These are phyloP conservation scores for Punctoribates punctum DNA, from an alignment of 2,888 invertebrate genomes.

Conservation along the genomic window DNA sequence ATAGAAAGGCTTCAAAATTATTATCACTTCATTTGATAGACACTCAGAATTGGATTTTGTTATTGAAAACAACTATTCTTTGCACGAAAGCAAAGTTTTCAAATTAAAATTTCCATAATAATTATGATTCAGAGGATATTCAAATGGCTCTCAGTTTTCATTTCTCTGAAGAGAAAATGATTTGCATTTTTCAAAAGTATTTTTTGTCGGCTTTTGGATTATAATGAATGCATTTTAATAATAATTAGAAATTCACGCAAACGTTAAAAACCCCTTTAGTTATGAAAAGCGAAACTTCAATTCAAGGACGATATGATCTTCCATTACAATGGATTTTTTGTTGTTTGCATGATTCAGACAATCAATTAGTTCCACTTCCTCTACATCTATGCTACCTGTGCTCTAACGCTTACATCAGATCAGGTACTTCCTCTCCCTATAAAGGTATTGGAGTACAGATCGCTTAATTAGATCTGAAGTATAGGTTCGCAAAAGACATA, in stretches of 20 bases:
- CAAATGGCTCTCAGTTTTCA: too few relatives aligned
- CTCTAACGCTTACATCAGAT: too few relatives aligned
- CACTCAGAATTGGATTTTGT: too few relatives aligned
- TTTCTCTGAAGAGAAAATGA: not conserved
- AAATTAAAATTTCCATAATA: not conserved
- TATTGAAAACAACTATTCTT: too few relatives aligned
- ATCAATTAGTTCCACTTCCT: conserved; percentile 11
- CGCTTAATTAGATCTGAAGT: too few relatives aligned
- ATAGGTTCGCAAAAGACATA: too few relatives aligned
- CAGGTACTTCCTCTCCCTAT: too few relatives aligned
- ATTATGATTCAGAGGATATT: not conserved
- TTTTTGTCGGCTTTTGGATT: not conserved
- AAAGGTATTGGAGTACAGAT: too few relatives aligned
- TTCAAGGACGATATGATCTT: not conserved
- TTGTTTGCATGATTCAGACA: not conserved
- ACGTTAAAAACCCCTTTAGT: not conserved
- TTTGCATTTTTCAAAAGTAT: not conserved
- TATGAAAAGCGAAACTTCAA: not conserved
- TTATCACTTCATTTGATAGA: too few relatives aligned
- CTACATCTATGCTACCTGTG: too few relatives aligned
- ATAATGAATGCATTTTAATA: not conserved
- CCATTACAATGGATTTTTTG: not conserved
- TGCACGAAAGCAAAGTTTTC: too few relatives aligned
- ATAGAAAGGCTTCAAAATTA: too few relatives aligned
- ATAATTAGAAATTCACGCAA: not conserved